These are phyloP conservation scores for Daubentonia madagascariensis DNA, from an alignment of 2,113 vertebrate species.

Conservation along the genomic window DNA sequence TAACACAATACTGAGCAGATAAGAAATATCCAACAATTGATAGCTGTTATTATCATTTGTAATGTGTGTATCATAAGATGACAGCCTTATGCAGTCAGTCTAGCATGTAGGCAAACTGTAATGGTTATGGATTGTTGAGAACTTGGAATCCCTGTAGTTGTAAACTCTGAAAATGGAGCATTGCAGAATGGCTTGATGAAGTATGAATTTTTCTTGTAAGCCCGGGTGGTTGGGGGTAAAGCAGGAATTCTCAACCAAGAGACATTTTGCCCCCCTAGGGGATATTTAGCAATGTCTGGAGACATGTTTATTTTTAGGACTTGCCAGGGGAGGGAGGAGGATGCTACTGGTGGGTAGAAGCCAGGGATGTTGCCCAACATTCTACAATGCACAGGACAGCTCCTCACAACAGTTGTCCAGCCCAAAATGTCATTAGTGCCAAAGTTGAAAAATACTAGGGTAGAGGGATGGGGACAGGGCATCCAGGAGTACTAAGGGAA, in stretches of 20 bases:
- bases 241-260: background rate
- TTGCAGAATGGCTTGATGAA: background rate
- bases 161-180: background rate
- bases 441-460: background rate
- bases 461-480: background rate
- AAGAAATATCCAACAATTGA: background rate
- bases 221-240: background rate
- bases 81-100: background rate
- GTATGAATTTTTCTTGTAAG: background rate
- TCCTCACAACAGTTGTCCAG: background rate
- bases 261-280: background rate
- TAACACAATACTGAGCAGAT: background rate
- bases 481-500: background rate
- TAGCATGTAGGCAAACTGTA: background rate
- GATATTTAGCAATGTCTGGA: background rate
- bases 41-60: background rate
- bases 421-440: background rate
- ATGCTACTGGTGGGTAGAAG: background rate
- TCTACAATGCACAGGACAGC: accelerated
- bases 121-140: background rate
- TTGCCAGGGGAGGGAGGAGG: background rate
- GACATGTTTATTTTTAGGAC: background rate
- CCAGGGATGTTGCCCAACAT: background rate
- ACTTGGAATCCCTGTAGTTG: background rate
- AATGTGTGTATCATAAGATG: background rate